A percentile compares a stretch with the other conserved stretches of the same genome.
Conservation (phyloP, 2,888 invertebrate species). For the Melanostoma mellinum region DNA sequence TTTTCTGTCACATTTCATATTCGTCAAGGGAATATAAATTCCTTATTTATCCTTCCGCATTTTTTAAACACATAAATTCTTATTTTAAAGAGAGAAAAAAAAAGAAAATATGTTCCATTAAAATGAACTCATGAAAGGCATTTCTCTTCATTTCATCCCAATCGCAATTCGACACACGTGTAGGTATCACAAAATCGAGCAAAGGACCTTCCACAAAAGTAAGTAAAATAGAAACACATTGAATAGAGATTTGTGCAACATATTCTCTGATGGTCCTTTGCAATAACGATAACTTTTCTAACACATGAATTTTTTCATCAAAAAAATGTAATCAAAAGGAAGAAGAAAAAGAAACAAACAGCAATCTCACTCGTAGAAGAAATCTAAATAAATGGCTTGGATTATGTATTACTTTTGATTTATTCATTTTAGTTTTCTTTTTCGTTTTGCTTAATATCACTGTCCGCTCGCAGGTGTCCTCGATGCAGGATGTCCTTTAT, state of each 20-base stretch:
- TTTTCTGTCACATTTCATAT: no score
- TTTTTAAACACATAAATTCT: background rate
- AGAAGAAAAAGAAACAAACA: no score
- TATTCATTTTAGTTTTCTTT: conserved; percentile 6
- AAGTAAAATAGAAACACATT: no score
- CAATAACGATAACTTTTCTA: no score
- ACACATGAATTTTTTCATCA: no score
- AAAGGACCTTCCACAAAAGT: no score
- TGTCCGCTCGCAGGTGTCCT: no score
- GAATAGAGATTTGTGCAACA: no score
- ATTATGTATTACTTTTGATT: conserved; percentile 6
- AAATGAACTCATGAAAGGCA: background rate
- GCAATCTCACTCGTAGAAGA: background rate
- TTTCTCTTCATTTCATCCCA: background rate
- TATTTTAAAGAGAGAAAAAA: background rate
- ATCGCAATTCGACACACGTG: background rate
- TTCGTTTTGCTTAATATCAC: no score
- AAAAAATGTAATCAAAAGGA: no score
- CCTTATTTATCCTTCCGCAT: background rate
- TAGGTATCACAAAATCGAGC: background rate
- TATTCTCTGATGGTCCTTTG: no score
- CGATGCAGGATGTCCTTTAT: background rate
- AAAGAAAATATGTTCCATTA: background rate
- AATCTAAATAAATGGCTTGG: conserved; percentile 19
- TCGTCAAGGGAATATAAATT: no score